phyloP scores from a whole-genome alignment of 2,888 invertebrate genomes.

The Chrysolina americana region DNA sequence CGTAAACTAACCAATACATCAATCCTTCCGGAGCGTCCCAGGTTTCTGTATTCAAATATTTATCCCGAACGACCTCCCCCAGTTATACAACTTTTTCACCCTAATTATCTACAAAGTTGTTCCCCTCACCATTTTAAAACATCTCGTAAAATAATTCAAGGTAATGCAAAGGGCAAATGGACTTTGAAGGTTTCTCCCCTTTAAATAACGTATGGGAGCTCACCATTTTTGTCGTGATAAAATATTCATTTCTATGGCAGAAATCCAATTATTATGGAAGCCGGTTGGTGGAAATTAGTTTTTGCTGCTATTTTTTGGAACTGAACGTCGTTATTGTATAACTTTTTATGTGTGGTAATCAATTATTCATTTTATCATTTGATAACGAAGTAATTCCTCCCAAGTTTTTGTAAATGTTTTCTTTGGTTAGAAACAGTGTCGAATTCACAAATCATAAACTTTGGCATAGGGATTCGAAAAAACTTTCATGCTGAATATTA shows the following conservation, averaged over 20 bases:
- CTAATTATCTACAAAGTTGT: constrained; percentile 13
- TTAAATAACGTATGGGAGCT: background rate
- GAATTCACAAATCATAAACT: too few relatives aligned
- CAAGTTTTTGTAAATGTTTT: too few relatives aligned
- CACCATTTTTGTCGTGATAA: constrained; percentile 2
- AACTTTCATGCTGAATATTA: too few relatives aligned
- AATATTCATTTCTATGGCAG: constrained; percentile 13
- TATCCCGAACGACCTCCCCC: background rate
- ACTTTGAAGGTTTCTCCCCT: constrained; percentile 3
- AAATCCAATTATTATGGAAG: constrained; percentile 10
- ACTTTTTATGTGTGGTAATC: too few relatives aligned
- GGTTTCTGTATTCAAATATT: constrained; percentile 5
- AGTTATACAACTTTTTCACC: background rate
- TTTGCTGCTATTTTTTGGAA: background rate
- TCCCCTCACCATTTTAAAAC: constrained; percentile 19
- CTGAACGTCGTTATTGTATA: background rate
- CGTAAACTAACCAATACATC: background rate
- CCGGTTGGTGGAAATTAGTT: background rate
- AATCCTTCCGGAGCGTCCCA: background rate
- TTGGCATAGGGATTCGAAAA: too few relatives aligned
- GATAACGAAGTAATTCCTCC: too few relatives aligned
- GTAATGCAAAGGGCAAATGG: constrained; percentile 20
- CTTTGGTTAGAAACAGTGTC: too few relatives aligned
- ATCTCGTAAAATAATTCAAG: constrained; percentile 17
- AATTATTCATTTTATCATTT: too few relatives aligned